phyloP scores from a whole-genome alignment of 2,113 vertebrate species.

The Sceloporus tristichus region DNA sequence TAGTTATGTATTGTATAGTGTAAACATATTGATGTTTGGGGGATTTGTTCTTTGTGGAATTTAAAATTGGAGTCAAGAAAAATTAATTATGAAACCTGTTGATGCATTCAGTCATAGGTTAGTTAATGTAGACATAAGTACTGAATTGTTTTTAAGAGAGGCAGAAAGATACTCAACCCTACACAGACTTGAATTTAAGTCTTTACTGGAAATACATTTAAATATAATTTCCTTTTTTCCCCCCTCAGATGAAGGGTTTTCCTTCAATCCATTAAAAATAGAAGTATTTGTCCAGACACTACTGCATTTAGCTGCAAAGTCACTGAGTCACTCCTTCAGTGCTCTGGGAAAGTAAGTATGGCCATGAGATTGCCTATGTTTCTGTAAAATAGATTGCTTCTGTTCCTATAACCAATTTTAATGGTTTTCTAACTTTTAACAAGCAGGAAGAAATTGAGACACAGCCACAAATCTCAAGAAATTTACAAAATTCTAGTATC shows the following conservation, averaged over 20 bases:
- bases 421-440: neutral
- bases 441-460: neutral
- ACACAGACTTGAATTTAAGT: neutral
- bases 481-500: neutral
- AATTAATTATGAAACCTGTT: neutral
- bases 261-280: conserved; percentile 97
- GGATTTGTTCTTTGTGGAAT: neutral
- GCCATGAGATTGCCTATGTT: neutral
- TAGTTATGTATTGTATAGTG: neutral
- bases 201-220: conserved; percentile 29
- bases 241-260: conserved; percentile 90
- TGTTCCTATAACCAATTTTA: neutral
- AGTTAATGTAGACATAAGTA: neutral
- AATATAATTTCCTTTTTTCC: conserved; percentile 54
- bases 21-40: neutral
- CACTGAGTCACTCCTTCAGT: conserved; percentile 98
- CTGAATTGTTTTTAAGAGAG: neutral
- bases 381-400: neutral
- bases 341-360: conserved; percentile 95
- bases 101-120: neutral
- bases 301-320: conserved; percentile 94
- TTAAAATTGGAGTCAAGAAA: neutral
- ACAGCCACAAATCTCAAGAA: neutral
- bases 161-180: neutral
- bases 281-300: conserved; percentile 97